Conservation (phyloP, 1,140 invertebrate genomes). For the Nephila pilipes region DNA sequence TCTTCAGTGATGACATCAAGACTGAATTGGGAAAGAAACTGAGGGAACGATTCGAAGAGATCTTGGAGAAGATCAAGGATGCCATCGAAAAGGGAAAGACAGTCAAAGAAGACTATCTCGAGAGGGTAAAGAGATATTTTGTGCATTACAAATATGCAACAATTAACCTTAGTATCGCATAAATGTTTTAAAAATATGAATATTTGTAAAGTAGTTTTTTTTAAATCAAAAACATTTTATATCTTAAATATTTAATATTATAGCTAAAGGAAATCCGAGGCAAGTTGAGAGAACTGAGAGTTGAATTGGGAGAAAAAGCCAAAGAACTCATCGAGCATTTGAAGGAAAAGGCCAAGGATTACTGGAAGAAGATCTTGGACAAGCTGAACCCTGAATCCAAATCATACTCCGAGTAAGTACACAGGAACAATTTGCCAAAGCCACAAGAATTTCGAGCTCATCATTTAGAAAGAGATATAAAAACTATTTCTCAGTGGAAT, state of each 20-base stretch:
- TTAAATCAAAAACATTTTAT: too few relatives aligned
- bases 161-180: too few relatives aligned
- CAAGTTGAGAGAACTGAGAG: slow-evolving; percentile 35
- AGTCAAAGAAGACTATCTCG: slow-evolving; percentile 42
- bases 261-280: slow-evolving; percentile 36
- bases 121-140: slow-evolving; percentile 14
- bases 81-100: slow-evolving; percentile 38
- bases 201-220: too few relatives aligned
- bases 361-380: slow-evolving; percentile 43
- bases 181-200: too few relatives aligned
- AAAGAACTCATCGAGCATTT: slow-evolving; percentile 32
- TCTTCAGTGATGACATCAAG: slow-evolving; percentile 1
- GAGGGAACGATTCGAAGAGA: slow-evolving; percentile 46
- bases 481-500: too few relatives aligned
- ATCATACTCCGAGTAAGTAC: slow-evolving; percentile 19
- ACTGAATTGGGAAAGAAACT: slow-evolving; percentile 64
- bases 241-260: neutral
- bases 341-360: slow-evolving; percentile 58
- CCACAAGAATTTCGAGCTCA: too few relatives aligned
- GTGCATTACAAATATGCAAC: too few relatives aligned
- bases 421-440: neutral
- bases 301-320: neutral
- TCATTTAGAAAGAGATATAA: too few relatives aligned
- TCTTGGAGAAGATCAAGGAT: slow-evolving; percentile 71
- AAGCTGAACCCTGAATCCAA: neutral